Base-by-base conservation (phyloP, 1,140 invertebrate species). In the Drosophila pseudoananassae region DNA sequence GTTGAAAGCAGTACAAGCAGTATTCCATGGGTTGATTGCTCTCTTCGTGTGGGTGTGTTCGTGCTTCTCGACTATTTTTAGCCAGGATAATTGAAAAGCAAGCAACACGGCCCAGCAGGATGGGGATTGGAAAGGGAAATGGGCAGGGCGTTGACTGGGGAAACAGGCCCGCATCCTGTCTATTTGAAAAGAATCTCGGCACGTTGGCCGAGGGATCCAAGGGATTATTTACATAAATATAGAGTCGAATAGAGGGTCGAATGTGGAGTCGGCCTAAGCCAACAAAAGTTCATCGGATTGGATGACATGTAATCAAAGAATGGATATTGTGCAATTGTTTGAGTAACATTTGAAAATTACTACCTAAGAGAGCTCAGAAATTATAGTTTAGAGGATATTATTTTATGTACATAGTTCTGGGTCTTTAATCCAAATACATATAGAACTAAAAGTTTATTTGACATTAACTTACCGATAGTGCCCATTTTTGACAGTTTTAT, bases 61-160 rank as follows among this genome's bases (percentile, higher is more conserved):
- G 52, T 54, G 57, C 57, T 50, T 31, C 56, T 57, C 33, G 43
- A 36, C 64, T 84, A 84, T 85, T 84, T 84, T 76, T 84, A 85
- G 80, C 65, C 59, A 84, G 80, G 80, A 84, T 84, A 84, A 84
- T 84, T 84, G 80, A 84, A 84, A 84, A 69, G 81, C 73, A 84
- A 80, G 63, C 73, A 47, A 74, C 49, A 56, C 8, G 47, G 58
- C 33, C 27, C 63, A 29, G 60, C 76, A 85, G 80, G 80, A 85
- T 46, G 56, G 56, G 5, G 45, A 58, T 46, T 33, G 36, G 45
- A 17, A 27, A 46, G 45, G 31, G 45, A 25, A 36, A 46, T 54
- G 31, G 31, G 23, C 38, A 45, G 56, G 59, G 65, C 52, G 43
- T 76, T 50, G 61, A 38, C 63, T 17, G 43, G 38, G 43, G 15